Evolutionary conservation across 2,888 invertebrate species (phyloP), one percentile per base, ranked within the genome.

Genomic region (Scaeva pyrastri): DNA sequence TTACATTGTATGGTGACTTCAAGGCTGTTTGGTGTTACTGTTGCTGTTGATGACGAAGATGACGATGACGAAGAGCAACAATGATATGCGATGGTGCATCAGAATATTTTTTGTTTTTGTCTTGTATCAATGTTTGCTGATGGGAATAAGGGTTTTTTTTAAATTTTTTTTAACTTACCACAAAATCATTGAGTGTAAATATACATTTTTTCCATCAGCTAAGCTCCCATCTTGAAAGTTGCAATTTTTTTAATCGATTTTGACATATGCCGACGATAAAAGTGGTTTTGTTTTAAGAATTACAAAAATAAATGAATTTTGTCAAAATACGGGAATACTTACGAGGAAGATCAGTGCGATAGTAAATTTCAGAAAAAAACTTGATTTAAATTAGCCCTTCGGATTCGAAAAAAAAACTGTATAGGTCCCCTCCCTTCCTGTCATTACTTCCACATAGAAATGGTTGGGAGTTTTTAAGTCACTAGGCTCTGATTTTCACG

Each of bases 1-100:
- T 86, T 81, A 77, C 81, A 77, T 73, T 86, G 86, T 81, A 77
- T 56, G 66, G 26, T 36, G 74, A 71, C 74, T 86, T 82, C 81
- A 86, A 86, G 86, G 86, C 77, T 82, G 78, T 31, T 31, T 31
- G 31, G 6, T 31, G 31, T 31, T 31, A 8, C 5, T 31, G 31
- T 7, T 8, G 86, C 73, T 78, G 77, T 2, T 23, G 21, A 21
- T 41, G 62, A 62, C 8, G 41, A 62, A 0, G 62, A 62, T 43
- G 14, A 62, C 72, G 43, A 80, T 3, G 39, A 39, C n/a, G n/a
- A n/a, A n/a, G n/a, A n/a, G n/a, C n/a, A n/a, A n/a, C n/a, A n/a
- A n/a, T n/a, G n/a, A n/a, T n/a, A n/a, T n/a, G n/a, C n/a, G 39
- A 19, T 23, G 41, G 21, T 64, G 72, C 85, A 74, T 50, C 52